A percentile compares a stretch with the other conserved stretches of the same genome.
Conservation (phyloP, 2,888 invertebrate species). For the Baronia brevicornis region DNA sequence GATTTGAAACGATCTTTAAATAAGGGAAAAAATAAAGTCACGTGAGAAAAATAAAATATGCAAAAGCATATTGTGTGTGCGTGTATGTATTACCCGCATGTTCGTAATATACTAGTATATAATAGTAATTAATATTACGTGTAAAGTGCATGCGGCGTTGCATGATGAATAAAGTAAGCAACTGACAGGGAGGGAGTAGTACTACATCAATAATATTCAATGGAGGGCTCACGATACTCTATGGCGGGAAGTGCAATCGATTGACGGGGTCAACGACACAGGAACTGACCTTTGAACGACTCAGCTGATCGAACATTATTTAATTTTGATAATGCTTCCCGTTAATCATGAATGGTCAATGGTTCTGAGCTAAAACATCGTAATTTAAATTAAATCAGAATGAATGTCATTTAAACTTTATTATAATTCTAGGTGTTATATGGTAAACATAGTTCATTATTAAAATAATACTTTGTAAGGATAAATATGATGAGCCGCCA, state of each 20-base stretch:
- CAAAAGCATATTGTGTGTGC: too few species aligned
- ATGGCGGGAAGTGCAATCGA: constrained; percentile 68
- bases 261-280: constrained; percentile 64
- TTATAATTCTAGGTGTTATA: too few species aligned
- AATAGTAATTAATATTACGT: not conserved
- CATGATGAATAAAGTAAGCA: constrained; percentile 11
- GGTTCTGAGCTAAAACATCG: not conserved
- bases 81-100: not conserved
- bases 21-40: too few species aligned
- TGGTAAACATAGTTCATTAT: too few species aligned
- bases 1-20: too few species aligned
- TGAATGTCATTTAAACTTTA: too few species aligned
- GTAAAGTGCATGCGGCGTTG: constrained; percentile 5
- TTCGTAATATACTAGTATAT: not conserved
- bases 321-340: constrained; percentile 15
- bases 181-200: constrained; percentile 19
- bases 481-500: too few species aligned
- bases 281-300: constrained; percentile 68
- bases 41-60: too few species aligned
- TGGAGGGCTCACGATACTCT: constrained; percentile 51
- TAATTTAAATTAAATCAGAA: not conserved
- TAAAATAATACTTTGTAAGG: too few species aligned
- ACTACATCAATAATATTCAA: constrained; percentile 42
- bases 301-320: constrained; percentile 59
- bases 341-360: not conserved